Base-by-base conservation (phyloP, 2,113 vertebrate genomes). In the Engraulis encrasicolus region DNA sequence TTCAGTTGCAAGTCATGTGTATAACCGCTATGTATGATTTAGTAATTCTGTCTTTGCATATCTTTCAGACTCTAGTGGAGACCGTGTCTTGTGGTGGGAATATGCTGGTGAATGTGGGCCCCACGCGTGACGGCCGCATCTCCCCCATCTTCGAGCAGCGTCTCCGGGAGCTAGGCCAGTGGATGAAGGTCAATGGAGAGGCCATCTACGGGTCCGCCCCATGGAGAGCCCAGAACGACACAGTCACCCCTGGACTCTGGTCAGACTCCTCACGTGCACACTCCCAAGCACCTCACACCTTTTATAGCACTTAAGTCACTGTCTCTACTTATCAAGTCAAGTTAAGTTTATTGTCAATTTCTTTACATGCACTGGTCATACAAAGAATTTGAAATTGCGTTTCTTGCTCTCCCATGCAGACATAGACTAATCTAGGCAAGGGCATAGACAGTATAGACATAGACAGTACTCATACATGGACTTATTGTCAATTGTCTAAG, bases 61-160 rank as follows among this genome's bases (percentile, higher is more conserved):
- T 79, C 49, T 66, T 82, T 0, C 85, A 96, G 95, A 89, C 87
- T 0, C 90, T 99, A 52, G 97, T 95, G 54, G 95, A 97, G 92
- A 98, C 98, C 0, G 97, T 99, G 66, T 97, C 98, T 2, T 98
- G 96, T 58, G 98, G 98, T 37, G 98, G 98, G 82, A 99, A 99
- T 89, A 92, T 99, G 83, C 88, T 99, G 91, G 89, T 99, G 97
- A 99, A 99, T 71, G 85, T 99, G 0, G 97, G 98, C 0, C 97
- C 98, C 77, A 98, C 96, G 0, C 94, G 93, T 0, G 98, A 99
- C 0, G 98, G 98, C 0, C 94, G 90, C 79, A 97, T 99, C 0
- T 18, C 94, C 18, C 93, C 95, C 15, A 83, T 99, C 88, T 99
- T 97, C 66, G 96, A 99, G 93, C 98, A 99, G 85, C 95, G 98